A percentile compares a stretch with the other conserved stretches of the same genome.
Evolutionary conservation across 2,113 vertebrate genomes (phyloP).

Genomic region (Oncorhynchus gorbuscha): DNA sequence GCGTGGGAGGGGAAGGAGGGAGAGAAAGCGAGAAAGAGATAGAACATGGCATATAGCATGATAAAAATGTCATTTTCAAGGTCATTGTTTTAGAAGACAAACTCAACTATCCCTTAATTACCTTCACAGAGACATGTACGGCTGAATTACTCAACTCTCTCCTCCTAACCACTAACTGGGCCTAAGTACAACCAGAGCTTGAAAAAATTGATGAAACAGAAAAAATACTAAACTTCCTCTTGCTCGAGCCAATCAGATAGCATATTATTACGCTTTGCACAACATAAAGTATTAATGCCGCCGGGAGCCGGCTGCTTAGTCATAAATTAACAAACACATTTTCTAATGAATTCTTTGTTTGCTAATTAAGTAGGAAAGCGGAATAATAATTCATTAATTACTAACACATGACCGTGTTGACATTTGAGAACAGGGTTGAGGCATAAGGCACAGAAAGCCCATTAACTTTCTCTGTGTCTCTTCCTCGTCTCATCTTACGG

Average conservation of each 20-base stretch:
- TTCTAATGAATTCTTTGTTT: constrained; percentile 48
- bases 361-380: constrained; percentile 45
- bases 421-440: constrained; percentile 38
- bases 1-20: background rate
- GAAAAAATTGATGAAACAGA: background rate
- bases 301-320: constrained; percentile 32
- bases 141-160: background rate
- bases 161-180: background rate
- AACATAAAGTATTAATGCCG: constrained; percentile 21
- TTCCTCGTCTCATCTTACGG: background rate
- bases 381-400: constrained; percentile 46
- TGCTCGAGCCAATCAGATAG: background rate
- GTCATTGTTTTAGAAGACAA: constrained; percentile 8
- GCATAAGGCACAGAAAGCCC: background rate
- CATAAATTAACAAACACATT: constrained; percentile 43
- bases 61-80: constrained; percentile 23
- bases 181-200: constrained; percentile 5
- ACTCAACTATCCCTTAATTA: constrained; percentile 14
- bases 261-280: background rate
- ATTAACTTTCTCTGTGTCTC: background rate
- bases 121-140: background rate
- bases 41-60: background rate
- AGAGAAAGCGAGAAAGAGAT: background rate
- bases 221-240: background rate
- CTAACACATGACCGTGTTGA: constrained; percentile 30